phyloP scores from a whole-genome alignment of 2,113 vertebrate genomes.

The Lonchura striata region DNA sequence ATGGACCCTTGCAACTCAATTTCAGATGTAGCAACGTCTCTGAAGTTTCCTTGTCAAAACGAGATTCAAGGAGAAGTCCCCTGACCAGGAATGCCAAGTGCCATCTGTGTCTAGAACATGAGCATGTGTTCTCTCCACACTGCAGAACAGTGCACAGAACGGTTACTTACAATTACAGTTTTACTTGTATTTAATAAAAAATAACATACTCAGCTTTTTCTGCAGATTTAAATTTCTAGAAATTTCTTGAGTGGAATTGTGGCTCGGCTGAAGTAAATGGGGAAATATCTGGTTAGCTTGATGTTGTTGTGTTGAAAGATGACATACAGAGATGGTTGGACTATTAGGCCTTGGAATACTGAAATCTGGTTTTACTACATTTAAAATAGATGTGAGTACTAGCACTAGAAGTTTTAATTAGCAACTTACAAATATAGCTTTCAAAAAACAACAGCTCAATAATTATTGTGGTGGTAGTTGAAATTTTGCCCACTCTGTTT shows the following conservation, averaged over 20 bases:
- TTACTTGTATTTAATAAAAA: neutral
- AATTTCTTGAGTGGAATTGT: neutral
- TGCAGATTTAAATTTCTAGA: neutral
- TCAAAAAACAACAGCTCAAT: neutral
- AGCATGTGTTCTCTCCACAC: neutral
- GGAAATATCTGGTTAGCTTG: neutral
- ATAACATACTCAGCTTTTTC: neutral
- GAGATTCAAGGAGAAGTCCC: neutral
- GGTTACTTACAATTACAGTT: neutral
- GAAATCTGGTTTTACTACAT: neutral
- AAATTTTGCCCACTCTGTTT: neutral
- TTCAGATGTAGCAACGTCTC: neutral
- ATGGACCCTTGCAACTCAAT: neutral
- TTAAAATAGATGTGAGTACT: neutral
- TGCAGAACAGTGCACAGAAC: neutral
- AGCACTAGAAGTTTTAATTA: neutral
- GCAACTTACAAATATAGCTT: neutral
- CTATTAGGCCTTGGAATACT: neutral
- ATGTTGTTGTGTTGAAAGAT: neutral
- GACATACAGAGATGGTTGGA: fast-evolving
- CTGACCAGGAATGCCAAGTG: neutral
- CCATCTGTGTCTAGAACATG: neutral
- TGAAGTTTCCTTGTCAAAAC: neutral
- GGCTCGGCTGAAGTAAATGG: neutral
- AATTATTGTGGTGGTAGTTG: neutral